These are phyloP conservation scores for Rugalucina vietnamica DNA, from an alignment of 2,888 invertebrate species.

Conservation along the genomic window DNA sequence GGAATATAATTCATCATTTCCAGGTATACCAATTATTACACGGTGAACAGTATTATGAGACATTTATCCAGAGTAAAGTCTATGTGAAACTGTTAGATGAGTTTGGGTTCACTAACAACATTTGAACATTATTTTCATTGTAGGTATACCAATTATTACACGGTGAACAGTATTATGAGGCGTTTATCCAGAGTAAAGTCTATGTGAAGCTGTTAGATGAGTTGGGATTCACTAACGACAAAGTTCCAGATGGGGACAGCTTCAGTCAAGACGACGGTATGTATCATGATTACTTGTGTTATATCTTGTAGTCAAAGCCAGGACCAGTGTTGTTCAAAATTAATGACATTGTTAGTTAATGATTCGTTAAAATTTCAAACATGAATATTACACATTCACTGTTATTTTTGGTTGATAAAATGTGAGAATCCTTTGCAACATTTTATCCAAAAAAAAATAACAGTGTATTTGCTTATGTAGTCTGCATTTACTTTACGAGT, in stretches of 20 bases:
- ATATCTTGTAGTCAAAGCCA: not conserved
- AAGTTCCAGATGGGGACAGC: conserved; percentile 86
- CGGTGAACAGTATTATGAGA: conserved; percentile 85
- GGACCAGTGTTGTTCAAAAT: not conserved
- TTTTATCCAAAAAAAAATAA: no score
- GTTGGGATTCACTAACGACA: conserved; percentile 87
- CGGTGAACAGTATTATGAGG: conserved; percentile 85
- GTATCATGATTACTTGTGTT: conserved; percentile 26
- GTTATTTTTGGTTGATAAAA: no score
- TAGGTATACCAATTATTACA: conserved; percentile 84
- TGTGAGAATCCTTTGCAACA: conserved; percentile 4
- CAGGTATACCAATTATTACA: conserved; percentile 84
- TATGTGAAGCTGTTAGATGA: conserved; percentile 90
- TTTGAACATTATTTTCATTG: no score
- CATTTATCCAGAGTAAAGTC: conserved; percentile 88
- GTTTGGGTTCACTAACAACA: conserved; percentile 87
- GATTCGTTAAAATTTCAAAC: no score
- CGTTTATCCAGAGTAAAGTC: conserved; percentile 88
- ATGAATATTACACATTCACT: no score
- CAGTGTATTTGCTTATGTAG: no score
- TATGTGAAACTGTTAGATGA: conserved; percentile 90
- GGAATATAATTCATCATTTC: no score
- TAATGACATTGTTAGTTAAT: no score
- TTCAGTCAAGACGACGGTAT: conserved; percentile 85
- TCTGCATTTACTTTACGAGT: no score